Conservation (phyloP, 2,797 vertebrate species). For the Alosa sapidissima region DNA sequence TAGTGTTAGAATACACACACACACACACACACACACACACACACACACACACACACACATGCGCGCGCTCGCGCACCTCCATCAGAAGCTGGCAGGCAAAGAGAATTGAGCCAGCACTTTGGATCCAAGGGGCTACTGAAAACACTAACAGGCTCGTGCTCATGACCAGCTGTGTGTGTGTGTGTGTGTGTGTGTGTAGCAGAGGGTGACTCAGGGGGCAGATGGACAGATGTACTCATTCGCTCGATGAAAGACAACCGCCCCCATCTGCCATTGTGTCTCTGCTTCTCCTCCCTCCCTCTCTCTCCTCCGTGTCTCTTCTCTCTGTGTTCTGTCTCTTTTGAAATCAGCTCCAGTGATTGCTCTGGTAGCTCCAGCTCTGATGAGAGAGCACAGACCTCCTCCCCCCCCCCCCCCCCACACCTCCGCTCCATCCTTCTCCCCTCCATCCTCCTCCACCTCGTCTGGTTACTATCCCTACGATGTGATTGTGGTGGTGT, state of each 20-base stretch:
- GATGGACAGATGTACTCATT: slow-evolving; percentile 8
- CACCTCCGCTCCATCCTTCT: too few relatives aligned
- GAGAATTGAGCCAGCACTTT: not conserved
- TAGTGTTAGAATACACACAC: not conserved
- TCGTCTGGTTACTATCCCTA: not conserved
- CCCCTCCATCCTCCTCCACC: too few relatives aligned
- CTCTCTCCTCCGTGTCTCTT: not conserved
- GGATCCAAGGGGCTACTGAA: not conserved
- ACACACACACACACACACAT: slow-evolving; percentile 3
- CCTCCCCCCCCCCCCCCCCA: too few relatives aligned
- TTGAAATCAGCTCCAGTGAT: not conserved
- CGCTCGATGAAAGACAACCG: not conserved
- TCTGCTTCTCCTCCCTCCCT: not conserved
- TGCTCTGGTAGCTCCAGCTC: not conserved
- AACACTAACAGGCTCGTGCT: not conserved
- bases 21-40: slow-evolving; percentile 1
- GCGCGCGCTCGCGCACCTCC: not conserved
- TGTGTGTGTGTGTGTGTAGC: slow-evolving; percentile 4
- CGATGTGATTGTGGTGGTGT: not conserved
- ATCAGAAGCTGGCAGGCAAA: not conserved
- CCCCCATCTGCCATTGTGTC: slow-evolving; percentile 16
- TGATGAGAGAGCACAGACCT: not conserved
- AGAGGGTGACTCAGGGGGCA: not conserved
- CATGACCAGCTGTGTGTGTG: slow-evolving; percentile 17
- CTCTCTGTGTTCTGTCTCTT: not conserved